Evolutionary conservation across 2,888 invertebrate species (phyloP).

Genomic region (Pristionchus fissidentatus): DNA sequence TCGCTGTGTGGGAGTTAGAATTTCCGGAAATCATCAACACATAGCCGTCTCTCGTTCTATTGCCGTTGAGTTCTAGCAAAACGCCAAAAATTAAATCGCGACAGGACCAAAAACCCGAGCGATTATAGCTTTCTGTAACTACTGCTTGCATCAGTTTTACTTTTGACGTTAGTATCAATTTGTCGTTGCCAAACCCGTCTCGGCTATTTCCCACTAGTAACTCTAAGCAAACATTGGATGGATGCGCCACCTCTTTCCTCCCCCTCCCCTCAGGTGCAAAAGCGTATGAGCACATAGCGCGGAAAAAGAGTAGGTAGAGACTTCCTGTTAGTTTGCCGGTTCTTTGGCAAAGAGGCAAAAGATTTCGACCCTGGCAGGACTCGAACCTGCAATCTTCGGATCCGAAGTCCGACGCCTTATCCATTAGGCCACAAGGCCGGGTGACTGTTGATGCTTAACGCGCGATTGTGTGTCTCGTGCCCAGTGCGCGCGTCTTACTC

Average conservation of each 20-base stretch:
- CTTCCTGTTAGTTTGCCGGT: background rate
- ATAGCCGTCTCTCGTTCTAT: too few relatives aligned
- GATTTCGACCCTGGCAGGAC: conserved; percentile 58
- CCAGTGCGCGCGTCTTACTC: background rate
- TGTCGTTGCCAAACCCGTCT: too few relatives aligned
- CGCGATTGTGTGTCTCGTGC: background rate
- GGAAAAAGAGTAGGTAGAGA: too few relatives aligned
- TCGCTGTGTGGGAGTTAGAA: too few relatives aligned
- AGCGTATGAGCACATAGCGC: background rate
- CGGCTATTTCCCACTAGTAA: background rate
- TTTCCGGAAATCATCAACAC: too few relatives aligned
- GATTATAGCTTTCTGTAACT: too few relatives aligned
- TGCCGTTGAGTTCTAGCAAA: too few relatives aligned
- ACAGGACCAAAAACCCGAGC: too few relatives aligned
- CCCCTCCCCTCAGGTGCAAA: background rate
- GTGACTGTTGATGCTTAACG: background rate
- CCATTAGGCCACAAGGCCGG: conserved; percentile 73
- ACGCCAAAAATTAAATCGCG: too few relatives aligned
- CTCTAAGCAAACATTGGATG: background rate
- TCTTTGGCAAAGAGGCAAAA: background rate
- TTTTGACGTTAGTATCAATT: too few relatives aligned
- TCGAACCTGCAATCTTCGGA: conserved; percentile 66
- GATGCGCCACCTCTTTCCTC: background rate
- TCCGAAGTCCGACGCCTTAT: conserved; percentile 75
- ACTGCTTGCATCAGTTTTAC: too few relatives aligned